Base-by-base conservation (phyloP, 2,888 invertebrate genomes). In the Aethes cnicana region DNA sequence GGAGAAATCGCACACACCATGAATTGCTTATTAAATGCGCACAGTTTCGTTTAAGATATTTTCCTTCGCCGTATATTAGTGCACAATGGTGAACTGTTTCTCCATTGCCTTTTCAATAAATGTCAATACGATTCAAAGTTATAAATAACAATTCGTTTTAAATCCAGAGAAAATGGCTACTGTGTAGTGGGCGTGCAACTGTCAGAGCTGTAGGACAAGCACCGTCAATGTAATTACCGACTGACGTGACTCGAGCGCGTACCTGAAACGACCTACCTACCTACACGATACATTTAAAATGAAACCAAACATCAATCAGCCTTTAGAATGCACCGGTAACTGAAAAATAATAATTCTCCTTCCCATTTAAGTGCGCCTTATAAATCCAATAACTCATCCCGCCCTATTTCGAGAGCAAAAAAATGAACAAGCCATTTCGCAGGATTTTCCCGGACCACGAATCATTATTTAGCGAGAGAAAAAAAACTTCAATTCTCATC, bases 231-330 rank as follows among this genome's bases (percentile, higher is more conserved):
- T 70, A 69, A 76, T 76, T 70, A 63, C 65, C 57, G 43, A 58
- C 57, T 69, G 65, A 64, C 72, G 73, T 74, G 71, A 72, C 71
- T 68, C 62, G 62, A 55, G 44, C 57, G 60, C 21, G 46, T 32
- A 49, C 41, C 39, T 39, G 59, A 58, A 61, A 64, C 65, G 58
- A 63, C 47, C 64, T 59, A 58, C 61, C 26, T 43, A 30, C 62
- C 59, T 62, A 59, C n/a, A n/a, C n/a, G n/a, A 58, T 58, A 57
- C 53, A 57, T 63, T 61, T 57, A 33, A 53, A 49, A 25, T 41
- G n/a, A n/a, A n/a, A 26, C 16, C 28, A 14, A 23, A 25, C 28
- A 50, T 9, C 30, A n/a, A 43, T 36, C 36, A n/a, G 2, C 9
- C 17, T 25, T 12, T 32, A 17, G 12, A 16, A 16, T 20, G 28